A percentile compares a stretch with the other conserved stretches of the same genome.
Evolutionary conservation across 2,797 vertebrate species (phyloP).

Genomic region (Scarus forsteni): DNA sequence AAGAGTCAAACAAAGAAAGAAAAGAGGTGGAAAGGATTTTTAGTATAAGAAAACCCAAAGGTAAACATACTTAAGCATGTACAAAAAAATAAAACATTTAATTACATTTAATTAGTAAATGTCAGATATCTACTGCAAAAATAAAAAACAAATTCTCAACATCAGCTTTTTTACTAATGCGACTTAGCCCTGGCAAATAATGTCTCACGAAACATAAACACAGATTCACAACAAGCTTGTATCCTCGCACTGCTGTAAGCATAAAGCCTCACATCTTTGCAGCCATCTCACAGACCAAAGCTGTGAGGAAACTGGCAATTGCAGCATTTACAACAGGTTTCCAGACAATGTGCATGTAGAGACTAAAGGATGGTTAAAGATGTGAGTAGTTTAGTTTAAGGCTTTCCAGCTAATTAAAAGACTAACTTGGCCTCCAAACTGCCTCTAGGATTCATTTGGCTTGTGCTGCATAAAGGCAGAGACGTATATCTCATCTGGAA

Average conservation of each 20-base stretch:
- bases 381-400: conserved; percentile 66
- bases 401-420: conserved; percentile 81
- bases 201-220: background rate
- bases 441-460: conserved; percentile 68
- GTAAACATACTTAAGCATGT: too few species aligned
- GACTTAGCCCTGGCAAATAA: too few species aligned
- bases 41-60: too few species aligned
- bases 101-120: too few species aligned
- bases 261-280: conserved; percentile 22
- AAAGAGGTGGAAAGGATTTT: too few species aligned
- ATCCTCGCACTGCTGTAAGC: background rate
- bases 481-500: conserved; percentile 56
- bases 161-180: too few species aligned
- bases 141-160: too few species aligned
- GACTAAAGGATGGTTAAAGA: conserved; percentile 61
- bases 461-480: conserved; percentile 45
- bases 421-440: conserved; percentile 70
- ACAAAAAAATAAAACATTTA: too few species aligned
- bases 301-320: conserved; percentile 57
- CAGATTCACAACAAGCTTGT: conserved; percentile 13
- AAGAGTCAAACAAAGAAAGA: too few species aligned
- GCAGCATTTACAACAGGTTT: conserved; percentile 60
- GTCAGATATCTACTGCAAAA: too few species aligned
- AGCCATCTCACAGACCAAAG: conserved; percentile 30
- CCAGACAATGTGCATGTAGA: conserved; percentile 39